Evolutionary conservation across 2,888 invertebrate genomes (phyloP), one percentile per base, ranked within the genome.

Genomic region (Cynaeus angustus): DNA sequence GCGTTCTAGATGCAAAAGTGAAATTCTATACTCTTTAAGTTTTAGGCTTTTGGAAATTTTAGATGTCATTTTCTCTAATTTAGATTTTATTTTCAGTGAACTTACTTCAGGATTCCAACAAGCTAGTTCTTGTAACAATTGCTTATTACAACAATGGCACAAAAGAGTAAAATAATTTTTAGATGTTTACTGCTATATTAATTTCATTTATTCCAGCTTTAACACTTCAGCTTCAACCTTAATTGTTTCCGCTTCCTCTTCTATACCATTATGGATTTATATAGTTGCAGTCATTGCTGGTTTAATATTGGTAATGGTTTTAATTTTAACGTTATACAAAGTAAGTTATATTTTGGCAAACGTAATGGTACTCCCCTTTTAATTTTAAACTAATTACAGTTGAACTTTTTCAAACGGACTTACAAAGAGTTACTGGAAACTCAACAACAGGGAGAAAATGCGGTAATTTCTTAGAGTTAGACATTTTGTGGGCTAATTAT

Each of bases 221-320:
- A 33, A 28, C 10, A 56, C 66, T 50, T 9, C 45, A 6, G 58
- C 66, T 1, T 30, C 38, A 6, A 73, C 75, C 1, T 13, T 70
- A 13, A 55, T 75, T 28, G 72, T 71, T 50, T 72, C 74, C 4
- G 58, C 68, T 1, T 12, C 59, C 10, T 33, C 53, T 0, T 77
- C 80, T 0, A 77, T 80, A 0, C 83, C 85, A 0, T 71, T 85
- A 1, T 86, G 86, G 86, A 84, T 85, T 0, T 45, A 82, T 10
- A 80, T 86, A 30, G 78, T 83, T 0, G 84, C 85, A 1, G 75
- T 80, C 0, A 58, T 85, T 0, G 77, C 78, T 6, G 87, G 86
- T 0, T 33, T 86, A 0, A 6, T 85, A 0, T 65, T 86, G 0
- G 71, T 87, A 5, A 79, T 81, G 14, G 71, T 79, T 2, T 83